Base-by-base conservation (phyloP, 2,797 vertebrate genomes). In the Ispidina picta region DNA sequence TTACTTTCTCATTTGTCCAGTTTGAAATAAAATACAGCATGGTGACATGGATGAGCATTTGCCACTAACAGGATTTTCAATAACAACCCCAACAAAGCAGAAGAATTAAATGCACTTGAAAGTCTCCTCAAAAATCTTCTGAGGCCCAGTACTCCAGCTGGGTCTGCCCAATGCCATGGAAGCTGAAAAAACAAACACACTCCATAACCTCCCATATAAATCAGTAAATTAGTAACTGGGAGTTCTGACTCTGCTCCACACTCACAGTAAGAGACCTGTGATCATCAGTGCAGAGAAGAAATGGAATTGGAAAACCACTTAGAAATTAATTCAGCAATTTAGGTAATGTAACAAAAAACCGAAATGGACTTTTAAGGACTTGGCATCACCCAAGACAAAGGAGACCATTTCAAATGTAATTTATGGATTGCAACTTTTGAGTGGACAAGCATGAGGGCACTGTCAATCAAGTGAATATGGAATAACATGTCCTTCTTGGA, bases 201-300 rank as follows among this genome's bases (percentile, higher is more conserved):
- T 10, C 31, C 26, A 33, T 66, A 56, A 6, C 15, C 16, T 18
- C 23, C 37, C 43, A 59, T 15, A 69, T 62, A 86, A 78, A 90
- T 46, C 55, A 75, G 83, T 70, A 59, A 81, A 90, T 84, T 73
- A 90, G 48, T 82, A 86, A 90, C 81, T 70, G 83, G 43, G 59
- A 84, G 49, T 48, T 89, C 31, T 83, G 73, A 56, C 63, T 73
- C 29, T 55, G 31, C 37, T 75, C 31, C n/a, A 81, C 12, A 18
- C 9, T 26, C 39, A 41, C 4, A 59, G 35, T 19, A 48, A 63
- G 17, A 81, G 18, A 83, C 10, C 12, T 3, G 0, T 8, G 31
- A 87, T 70, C 21, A 12, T 46, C 88, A 79, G 55, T 3, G 37
- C 11, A 62, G n/a, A 76, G 23, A 58, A 83, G n/a, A 62, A 92